Evolutionary conservation across 2,888 invertebrate genomes (phyloP), one percentile per base, ranked within the genome.

Genomic region (Pterobdella sp.): DNA sequence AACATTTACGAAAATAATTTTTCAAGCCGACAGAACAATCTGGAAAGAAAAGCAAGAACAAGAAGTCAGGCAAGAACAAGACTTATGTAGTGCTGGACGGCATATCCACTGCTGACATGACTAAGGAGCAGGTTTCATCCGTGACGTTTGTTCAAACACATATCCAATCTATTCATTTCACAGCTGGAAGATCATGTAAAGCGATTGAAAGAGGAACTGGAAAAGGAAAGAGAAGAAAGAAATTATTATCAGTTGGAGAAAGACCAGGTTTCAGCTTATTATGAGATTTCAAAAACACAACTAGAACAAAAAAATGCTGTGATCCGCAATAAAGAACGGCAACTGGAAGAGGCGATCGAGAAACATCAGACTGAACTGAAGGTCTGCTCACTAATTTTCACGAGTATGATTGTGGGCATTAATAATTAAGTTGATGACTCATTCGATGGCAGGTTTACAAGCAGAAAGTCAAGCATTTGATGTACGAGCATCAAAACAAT

Each of bases 201-300:
- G 68, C 88, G 89, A 79, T 88, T 94, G 31, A 89, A 92, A 82
- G 92, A 92, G 81, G 94, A 95, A 86, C 87, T 94, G 82, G 94
- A 95, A 81, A 88, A 92, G 74, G 95, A 96, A 84, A 87, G 95
- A 79, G 95, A 95, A 84, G 95, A 96, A 84, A 86, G 96, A 72
- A 95, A 95, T 84, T 95, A 91, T 83, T 95, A 94, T 80, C 95
- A 95, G 84, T 84, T 95, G 79, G 96, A 96, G 85, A 87, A 95
- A 78, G 95, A 95, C 83, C 94, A 94, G 75, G 81, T 95, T 26
- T 88, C 93, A 78, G 92, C 92, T 1, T 94, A 94, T 82, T 96
- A 95, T 95, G 94, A 95, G 84, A 93, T 95, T 72, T 91, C 94
- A 0, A 88, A 92, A 77, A 89, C 91, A 79, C 92, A 95, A 81